Evolutionary conservation across 2,888 invertebrate genomes (phyloP), one percentile per base, ranked within the genome.

Genomic region (Yponomeuta sedellus): DNA sequence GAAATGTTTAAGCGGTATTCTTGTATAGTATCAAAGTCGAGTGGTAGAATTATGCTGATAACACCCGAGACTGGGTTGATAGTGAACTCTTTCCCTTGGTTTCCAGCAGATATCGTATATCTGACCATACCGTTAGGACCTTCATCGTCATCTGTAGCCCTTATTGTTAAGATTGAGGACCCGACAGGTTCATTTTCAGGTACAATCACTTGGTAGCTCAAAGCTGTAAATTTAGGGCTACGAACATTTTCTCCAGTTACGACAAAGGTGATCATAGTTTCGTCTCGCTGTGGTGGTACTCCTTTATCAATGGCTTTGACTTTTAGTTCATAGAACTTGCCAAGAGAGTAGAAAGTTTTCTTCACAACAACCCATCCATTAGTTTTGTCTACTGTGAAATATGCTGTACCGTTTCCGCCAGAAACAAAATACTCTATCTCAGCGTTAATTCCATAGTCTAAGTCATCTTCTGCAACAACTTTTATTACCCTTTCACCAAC

Each of bases 91-190:
- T 94, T 94, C 3, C 94, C 93, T 69, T 95, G 94, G 78, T 97
- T 97, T 19, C 97, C 97, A 39, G 95, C 95, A 0, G 96, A 95
- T 72, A 98, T 97, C 58, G 93, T 92, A 81, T 97, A 98, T 11
- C 95, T 88, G 0, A 98, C 92, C 90, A 97, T 95, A 6, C 98
- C 98, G 80, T 98, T 98, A 0, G 97, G 96, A 0, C 98, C 98
- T 71, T 92, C 92, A 77, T 98, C 98, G 68, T 93, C 93, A 80
- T 98, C 98, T 0, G 94, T 94, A 4, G 98, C 98, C 70, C 93
- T 94, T 0, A 98, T 95, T 0, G 95, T 96, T 4, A 97, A 84
- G 71, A 98, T 97, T 0, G 96, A 94, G 0, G 97, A 95, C 1
- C 97, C 97, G 0, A 97, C 88, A 0, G 96, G 96, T 78, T 97